A percentile compares a stretch with the other conserved stretches of the same genome.
Conservation (phyloP, 2,113 vertebrate species). For the Ceyx margarethae region DNA sequence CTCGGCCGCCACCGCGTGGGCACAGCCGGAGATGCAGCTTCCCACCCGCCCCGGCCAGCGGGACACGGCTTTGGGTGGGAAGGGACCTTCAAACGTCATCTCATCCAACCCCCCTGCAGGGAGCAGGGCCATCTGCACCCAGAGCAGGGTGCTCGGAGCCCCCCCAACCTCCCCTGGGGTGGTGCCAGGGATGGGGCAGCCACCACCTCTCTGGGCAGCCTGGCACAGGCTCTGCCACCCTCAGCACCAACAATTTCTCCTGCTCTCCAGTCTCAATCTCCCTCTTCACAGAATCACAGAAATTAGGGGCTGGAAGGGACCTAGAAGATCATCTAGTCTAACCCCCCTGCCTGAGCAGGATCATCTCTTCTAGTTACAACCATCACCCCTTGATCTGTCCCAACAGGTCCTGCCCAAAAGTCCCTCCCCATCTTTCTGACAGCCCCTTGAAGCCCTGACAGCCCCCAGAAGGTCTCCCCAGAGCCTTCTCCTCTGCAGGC, state of each 20-base stretch:
- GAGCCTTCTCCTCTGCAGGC: neutral
- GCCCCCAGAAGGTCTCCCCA: too few relatives aligned
- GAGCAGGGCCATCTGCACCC: neutral
- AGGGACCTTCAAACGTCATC: neutral
- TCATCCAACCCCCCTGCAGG: neutral
- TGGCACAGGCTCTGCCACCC: neutral
- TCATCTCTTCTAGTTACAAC: neutral
- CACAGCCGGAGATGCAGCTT: neutral
- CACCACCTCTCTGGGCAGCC: neutral
- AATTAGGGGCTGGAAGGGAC: too few relatives aligned
- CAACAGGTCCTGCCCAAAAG: too few relatives aligned
- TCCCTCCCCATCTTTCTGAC: too few relatives aligned
- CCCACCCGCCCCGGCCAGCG: too few relatives aligned
- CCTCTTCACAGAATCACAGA: neutral
- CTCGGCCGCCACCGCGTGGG: conserved; percentile 35
- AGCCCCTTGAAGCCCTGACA: too few relatives aligned
- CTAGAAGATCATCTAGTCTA: too few relatives aligned
- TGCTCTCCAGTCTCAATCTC: neutral
- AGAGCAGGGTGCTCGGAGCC: neutral
- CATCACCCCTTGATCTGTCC: neutral
- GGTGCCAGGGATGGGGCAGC: too few relatives aligned
- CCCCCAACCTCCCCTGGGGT: too few relatives aligned
- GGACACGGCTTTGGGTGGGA: neutral
- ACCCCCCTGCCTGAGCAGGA: too few relatives aligned
- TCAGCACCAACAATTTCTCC: neutral